Percentiles rank a stretch among this genome's conserved stretches.
phyloP scores from a whole-genome alignment of 2,888 invertebrate species.

The Eumerus sabulonum region DNA sequence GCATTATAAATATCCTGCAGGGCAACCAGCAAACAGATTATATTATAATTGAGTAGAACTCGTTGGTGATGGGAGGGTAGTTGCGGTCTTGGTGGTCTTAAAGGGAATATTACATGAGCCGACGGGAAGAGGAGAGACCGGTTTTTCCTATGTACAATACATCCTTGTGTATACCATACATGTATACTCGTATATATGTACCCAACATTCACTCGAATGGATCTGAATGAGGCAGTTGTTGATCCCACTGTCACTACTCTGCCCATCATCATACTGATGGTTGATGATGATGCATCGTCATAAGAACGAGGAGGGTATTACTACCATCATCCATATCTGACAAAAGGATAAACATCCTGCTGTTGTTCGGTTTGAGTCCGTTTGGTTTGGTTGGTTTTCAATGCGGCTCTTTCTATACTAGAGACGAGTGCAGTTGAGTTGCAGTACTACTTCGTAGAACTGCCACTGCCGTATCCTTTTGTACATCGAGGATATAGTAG shows the following conservation, averaged over 20 bases:
- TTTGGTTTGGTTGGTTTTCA: slow-evolving; percentile 36
- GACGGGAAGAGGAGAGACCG: slow-evolving; percentile 5
- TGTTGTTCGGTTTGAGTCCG: slow-evolving; percentile 52
- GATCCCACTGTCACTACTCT: slow-evolving; percentile 13
- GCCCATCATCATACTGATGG: slow-evolving; percentile 25
- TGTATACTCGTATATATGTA: too few relatives aligned
- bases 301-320: slow-evolving; percentile 33
- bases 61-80: slow-evolving; percentile 37
- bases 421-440: slow-evolving; percentile 42
- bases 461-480: slow-evolving; percentile 18
- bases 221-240: slow-evolving; percentile 4
- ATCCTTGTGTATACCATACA: too few relatives aligned
- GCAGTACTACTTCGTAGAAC: slow-evolving; percentile 33
- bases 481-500: slow-evolving; percentile 39
- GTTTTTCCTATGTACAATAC: too few relatives aligned
- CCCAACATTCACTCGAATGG: too few relatives aligned
- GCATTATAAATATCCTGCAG: slow-evolving; percentile 41
- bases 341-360: slow-evolving; percentile 56
- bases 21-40: slow-evolving; percentile 60
- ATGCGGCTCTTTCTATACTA: slow-evolving; percentile 35
- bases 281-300: slow-evolving; percentile 42
- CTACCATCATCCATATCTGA: slow-evolving; percentile 55
- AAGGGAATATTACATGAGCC: slow-evolving; percentile 50
- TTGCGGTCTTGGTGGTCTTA: slow-evolving; percentile 47
- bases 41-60: slow-evolving; percentile 61